Base-by-base conservation (phyloP, 2,113 vertebrate species). In the Chionodraco myersi region DNA sequence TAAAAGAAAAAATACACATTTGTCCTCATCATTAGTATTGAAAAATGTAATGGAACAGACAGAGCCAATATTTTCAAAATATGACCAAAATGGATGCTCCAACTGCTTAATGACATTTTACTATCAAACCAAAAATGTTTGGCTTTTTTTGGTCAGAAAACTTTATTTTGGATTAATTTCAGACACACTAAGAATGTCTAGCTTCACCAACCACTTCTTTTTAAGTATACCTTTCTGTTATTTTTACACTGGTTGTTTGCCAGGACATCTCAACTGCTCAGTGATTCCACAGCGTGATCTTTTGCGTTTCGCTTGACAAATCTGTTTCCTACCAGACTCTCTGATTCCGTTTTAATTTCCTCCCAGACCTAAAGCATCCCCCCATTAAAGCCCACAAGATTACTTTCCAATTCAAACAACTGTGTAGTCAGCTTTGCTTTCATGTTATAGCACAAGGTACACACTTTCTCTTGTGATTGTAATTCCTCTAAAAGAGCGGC, bases 311-410 rank as follows among this genome's bases (percentile, higher is more conserved):
- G 1, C 14, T 9, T 52, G 68, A 48, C 15, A 16, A 47, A n/a
- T 54, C 30, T 16, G 2, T 13, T 72, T 63, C 72, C 36, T 52
- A 1, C 10, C 0, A 26, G 15, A 26, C 47, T 67, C 51, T 26
- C 63, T 70, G 62, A 53, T 83, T 79, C 64, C 48, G 59, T 62
- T 82, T 84, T 75, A 49, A 75, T 72, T 84, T 87, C 69, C 73
- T 65, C 58, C 18, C 63, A 54, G 72, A 30, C 53, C 41, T 30
- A 21, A 18, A 52, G 67, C 53, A 60, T 76, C 5, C 21, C 47
- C 12, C 21, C 63, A 52, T 51, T 52, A 77, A 66, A 60, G 53
- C 84, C 57, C 51, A 10, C 0, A 56, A 0, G 69, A 81, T 87
- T 49, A 75, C 61, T 18, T 26, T 66, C 15, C 56, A 26, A 65